A percentile compares a stretch with the other conserved stretches of the same genome.
These are phyloP conservation scores for Amphiduros pacificus DNA, from an alignment of 2,888 invertebrate genomes.

Conservation along the genomic window DNA sequence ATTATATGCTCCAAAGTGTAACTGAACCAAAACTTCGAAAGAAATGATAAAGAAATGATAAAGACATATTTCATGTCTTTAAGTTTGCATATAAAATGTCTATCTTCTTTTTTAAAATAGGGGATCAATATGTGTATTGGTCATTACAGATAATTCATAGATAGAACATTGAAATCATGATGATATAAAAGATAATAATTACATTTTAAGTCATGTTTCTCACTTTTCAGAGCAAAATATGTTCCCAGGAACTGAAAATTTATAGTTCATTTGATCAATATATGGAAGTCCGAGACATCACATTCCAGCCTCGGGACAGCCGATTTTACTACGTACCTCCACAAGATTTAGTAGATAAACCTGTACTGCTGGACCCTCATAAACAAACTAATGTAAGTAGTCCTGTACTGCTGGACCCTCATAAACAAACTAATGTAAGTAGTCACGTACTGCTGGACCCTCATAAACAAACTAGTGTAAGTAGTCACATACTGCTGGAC, in stretches of 20 bases:
- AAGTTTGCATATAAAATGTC: too few relatives aligned
- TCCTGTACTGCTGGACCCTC: background rate
- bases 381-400: constrained; percentile 32
- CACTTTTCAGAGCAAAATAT: constrained; percentile 72
- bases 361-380: constrained; percentile 47
- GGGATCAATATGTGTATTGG: too few relatives aligned
- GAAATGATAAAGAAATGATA: background rate
- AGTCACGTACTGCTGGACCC: background rate
- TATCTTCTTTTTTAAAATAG: too few relatives aligned
- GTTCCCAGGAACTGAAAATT: constrained; percentile 75
- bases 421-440: background rate
- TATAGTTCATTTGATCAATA: constrained; percentile 79
- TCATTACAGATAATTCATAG: too few relatives aligned
- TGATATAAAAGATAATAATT: too few relatives aligned
- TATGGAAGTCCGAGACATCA: constrained; percentile 75
- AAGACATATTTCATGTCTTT: background rate
- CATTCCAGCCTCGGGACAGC: constrained; percentile 68
- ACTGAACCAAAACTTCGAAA: too few relatives aligned
- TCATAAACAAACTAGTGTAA: background rate
- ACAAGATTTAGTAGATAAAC: too few relatives aligned
- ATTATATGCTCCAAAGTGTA: too few relatives aligned
- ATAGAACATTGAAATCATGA: too few relatives aligned
- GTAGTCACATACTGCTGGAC: background rate
- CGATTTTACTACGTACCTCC: constrained; percentile 65
- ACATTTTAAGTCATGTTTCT: too few relatives aligned